A percentile compares a stretch with the other conserved stretches of the same genome.
phyloP scores from a whole-genome alignment of 2,888 invertebrate species.

The Junonia oenone region DNA sequence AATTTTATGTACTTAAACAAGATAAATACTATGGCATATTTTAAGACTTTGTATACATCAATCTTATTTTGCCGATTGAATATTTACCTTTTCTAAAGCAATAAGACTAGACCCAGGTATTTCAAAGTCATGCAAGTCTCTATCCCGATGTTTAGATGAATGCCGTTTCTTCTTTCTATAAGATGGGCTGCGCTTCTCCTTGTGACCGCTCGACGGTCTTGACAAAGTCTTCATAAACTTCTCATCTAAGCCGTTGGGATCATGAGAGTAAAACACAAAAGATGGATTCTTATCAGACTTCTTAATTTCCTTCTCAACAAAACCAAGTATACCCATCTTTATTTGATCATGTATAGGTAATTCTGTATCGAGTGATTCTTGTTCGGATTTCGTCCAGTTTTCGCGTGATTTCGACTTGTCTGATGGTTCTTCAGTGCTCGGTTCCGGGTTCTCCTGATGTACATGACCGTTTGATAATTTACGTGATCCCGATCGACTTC shows the following conservation, averaged over 20 bases:
- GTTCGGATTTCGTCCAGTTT: constrained; percentile 71
- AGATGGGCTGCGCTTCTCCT: constrained; percentile 70
- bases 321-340: constrained; percentile 72
- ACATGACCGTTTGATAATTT: constrained; percentile 65
- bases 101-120: constrained; percentile 73
- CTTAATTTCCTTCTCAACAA: constrained; percentile 74
- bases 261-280: constrained; percentile 73
- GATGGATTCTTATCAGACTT: constrained; percentile 72
- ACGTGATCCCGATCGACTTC: constrained; percentile 58
- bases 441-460: constrained; percentile 35
- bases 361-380: constrained; percentile 79
- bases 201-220: constrained; percentile 70
- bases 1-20: too few relatives aligned
- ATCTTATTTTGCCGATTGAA: too few relatives aligned
- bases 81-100: constrained; percentile 65
- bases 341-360: constrained; percentile 79
- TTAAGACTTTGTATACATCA: too few relatives aligned
- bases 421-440: constrained; percentile 35
- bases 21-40: too few relatives aligned
- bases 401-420: constrained; percentile 62
- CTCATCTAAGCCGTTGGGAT: constrained; percentile 70
- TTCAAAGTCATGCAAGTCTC: constrained; percentile 72
- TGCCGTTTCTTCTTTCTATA: constrained; percentile 71
- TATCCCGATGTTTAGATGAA: constrained; percentile 65
- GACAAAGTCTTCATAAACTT: constrained; percentile 65